Evolutionary conservation across 2,797 vertebrate species (phyloP), one percentile per base, ranked within the genome.

Genomic region (Pyrocephalus nanus): DNA sequence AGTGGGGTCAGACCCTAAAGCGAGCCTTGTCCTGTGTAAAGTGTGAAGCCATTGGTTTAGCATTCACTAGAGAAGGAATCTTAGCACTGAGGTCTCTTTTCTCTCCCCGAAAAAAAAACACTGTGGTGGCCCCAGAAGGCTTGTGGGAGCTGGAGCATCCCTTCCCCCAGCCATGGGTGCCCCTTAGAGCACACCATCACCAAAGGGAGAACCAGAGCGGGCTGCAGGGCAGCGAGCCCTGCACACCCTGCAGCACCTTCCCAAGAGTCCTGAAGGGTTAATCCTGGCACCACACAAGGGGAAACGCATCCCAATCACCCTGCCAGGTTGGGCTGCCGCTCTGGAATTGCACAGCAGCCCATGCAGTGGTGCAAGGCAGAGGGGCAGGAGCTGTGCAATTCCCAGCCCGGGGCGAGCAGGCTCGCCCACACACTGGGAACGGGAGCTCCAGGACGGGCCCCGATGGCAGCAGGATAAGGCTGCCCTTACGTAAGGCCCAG

Each of bases 261-360:
- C 69, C 3, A 0, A 54, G 5, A 25, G 26, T 23, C 66, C 4
- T 2, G 11, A 1, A 12, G 17, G 25, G 3, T 1, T 1, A 45
- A 78, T 1, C 36, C 43, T 0, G 0, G 2, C 1, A 3, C 1
- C 1, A 14, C 0, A 0, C 1, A 2, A 5, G 51, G 21, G 0
- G 32, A 84, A 74, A 42, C 3, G 0, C 4, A 0, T 45, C 91
- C 85, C 85, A 29, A 64, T 8, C 47, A 0, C 57, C 42, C 27
- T 0, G 2, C 76, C 27, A 17, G 54, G 0, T 11, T 14, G 0
- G 34, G 29, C 54, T 5, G 58, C 0, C 0, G 61, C 77, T 40
- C 2, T 2, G 47, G 34, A 8, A 5, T 57, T 11, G 72, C 57
- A 20, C 2, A n/a, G 78, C 50, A 14, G 19, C 2, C 5, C 82